Evolutionary conservation across 2,113 vertebrate species (phyloP), one percentile per base, ranked within the genome.

Genomic region (Garra rufa): DNA sequence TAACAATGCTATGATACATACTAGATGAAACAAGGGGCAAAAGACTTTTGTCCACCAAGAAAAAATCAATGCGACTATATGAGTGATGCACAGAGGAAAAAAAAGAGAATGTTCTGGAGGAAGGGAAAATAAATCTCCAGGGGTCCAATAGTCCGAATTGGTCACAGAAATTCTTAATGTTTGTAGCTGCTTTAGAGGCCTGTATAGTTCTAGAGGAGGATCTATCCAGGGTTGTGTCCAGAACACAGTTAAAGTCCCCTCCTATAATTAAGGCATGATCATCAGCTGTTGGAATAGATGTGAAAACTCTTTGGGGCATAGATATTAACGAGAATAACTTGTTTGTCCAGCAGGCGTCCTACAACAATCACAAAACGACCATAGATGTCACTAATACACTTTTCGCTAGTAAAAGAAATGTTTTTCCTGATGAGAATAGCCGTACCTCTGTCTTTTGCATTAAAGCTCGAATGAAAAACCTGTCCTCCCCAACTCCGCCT

Each of bases 251-350:
- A 0, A 76, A 48, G 46, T 48, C 46, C 46, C 50, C 50, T 21
- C 17, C 50, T n/a, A n/a, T n/a, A n/a, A n/a, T n/a, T 55, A 55
- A 34, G 11, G 14, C 17, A n/a, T 34, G 41, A 13, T 34, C 30
- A 11, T 77, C 26, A n/a, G 1, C 21, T 55, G 3, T 3, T 52
- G 46, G 48, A 57, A 77, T 77, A 55, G 26, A n/a, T 17, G 48
- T n/a, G n/a, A 77, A 55, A 19, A 59, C 76, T 7, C 38, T 52
- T 77, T 59, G 76, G 76, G 9, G 76, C 76, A 77, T 59, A 59
- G 10, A 77, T 57, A n/a, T 57, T 77, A 57, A 46, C 71, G n/a
- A 57, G 26, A 57, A 76, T 28, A 3, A 76, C 48, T 52, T 8
- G 26, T 6, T 19, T 76, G 38, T 50, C 73, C 1, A 46, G 26